Base-by-base conservation (phyloP, 2,113 vertebrate genomes). In the Megatriorchis doriae region DNA sequence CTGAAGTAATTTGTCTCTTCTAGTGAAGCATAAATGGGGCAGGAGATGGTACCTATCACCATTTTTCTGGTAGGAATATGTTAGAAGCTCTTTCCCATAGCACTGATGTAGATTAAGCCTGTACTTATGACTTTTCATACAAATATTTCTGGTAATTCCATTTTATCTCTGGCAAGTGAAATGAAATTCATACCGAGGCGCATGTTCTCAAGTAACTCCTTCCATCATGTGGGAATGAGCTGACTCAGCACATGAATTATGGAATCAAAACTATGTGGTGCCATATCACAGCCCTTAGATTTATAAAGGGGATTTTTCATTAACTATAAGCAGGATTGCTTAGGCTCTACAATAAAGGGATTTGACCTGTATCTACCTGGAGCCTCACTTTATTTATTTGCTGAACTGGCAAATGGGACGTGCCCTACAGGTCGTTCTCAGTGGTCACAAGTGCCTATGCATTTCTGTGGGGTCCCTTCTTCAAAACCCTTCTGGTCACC, bases 81-180 rank as follows among this genome's bases (percentile, higher is more conserved):
- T 66, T 55, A 89, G 77, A 90, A 95, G 48, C 58, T 86, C 29
- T 25, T 91, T 87, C 71, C 86, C 3, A 2, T 29, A 78, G 73
- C 68, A 71, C 15, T 38, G 29, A 75, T 75, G 36, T 61, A 83
- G 84, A 96, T 92, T 50, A 96, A 92, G 73, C 65, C 55, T 13
- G 58, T 59, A 52, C 3, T 91, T 93, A 92, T 0, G 17, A 78
- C 56, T 97, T 88, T 74, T 90, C 92, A 95, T 95, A 94, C 36
- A 97, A 97, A 93, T 94, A 94, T 63, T 93, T 92, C 93, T 90
- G 58, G 75, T 58, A 90, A 97, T 94, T 91, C 93, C 79, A 91
- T 97, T 95, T 94, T 86, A 62, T 68, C 93, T 84, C 79, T 91
- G 78, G 92, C 68, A 80, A 86, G 75, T 5, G 18, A 86, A 56